Percentiles rank a stretch among this genome's conserved stretches.
Evolutionary conservation across 2,888 invertebrate genomes (phyloP).

Genomic region (Corythucha ciliata): DNA sequence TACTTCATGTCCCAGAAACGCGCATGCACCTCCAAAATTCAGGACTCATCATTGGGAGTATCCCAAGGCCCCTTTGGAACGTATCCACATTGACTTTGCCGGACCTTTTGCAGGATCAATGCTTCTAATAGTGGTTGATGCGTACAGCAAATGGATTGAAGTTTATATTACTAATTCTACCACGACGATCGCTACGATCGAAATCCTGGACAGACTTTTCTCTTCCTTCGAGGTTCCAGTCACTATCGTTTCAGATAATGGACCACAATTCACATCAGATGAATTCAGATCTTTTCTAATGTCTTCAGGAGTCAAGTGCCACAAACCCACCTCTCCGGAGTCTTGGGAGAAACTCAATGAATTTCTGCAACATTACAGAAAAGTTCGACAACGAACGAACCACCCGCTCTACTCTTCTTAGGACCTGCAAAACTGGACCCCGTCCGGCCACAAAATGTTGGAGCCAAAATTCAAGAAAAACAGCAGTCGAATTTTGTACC

Average conservation of each 20-base stretch:
- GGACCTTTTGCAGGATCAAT: slow-evolving; percentile 26
- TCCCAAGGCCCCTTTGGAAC: slow-evolving; percentile 30
- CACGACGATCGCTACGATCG: slow-evolving; percentile 25
- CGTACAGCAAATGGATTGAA: slow-evolving; percentile 34
- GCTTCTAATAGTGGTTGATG: slow-evolving; percentile 33
- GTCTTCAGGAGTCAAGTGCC: slow-evolving; percentile 27
- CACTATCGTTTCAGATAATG: slow-evolving; percentile 30
- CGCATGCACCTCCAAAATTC: slow-evolving; percentile 17
- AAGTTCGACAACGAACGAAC: no score
- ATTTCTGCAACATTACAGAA: no score
- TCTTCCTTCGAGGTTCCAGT: slow-evolving; percentile 27
- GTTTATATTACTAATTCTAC: slow-evolving; percentile 25
- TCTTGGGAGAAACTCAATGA: no score
- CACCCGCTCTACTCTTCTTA: no score
- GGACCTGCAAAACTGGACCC: no score
- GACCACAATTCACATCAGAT: slow-evolving; percentile 28
- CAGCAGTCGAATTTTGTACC: no score
- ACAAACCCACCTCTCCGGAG: no score
- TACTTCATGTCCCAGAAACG: slow-evolving; percentile 3
- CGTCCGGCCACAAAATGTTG: no score
- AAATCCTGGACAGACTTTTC: slow-evolving; percentile 27
- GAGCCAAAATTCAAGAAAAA: no score
- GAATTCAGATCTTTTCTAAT: slow-evolving; percentile 28
- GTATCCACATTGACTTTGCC: slow-evolving; percentile 33
- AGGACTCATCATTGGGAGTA: slow-evolving; percentile 30